Base-by-base conservation (phyloP, 2,888 invertebrate species). In the Cybosia mesomella region DNA sequence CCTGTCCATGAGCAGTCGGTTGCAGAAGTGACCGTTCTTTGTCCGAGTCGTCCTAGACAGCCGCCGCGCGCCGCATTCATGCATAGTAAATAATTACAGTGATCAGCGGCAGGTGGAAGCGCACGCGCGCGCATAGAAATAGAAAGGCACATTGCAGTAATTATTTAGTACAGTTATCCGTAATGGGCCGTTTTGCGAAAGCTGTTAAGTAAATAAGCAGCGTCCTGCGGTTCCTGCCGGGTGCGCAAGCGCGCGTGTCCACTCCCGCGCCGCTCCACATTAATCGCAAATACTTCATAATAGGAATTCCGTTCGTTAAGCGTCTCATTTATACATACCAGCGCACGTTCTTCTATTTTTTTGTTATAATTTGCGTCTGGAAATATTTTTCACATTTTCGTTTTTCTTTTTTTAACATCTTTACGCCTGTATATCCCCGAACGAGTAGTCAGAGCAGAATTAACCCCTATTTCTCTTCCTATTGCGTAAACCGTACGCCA, bases 141-240 rank as follows among this genome's bases (percentile, higher is more conserved):
- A 95, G 95, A 94, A 93, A 94, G 93, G 89, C 95, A 94, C 94
- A 94, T 95, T 94, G 95, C 95, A 93, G 91, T 93, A 94, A 95
- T 95, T 95, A 94, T 95, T 94, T 92, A 91, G 92, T 94, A 95
- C 95, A 93, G 95, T 95, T 95, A 95, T 89, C 92, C 90, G 88
- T 95, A 95, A 95, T 95, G 92, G 94, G 93, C 85, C 92, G 90
- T 93, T 94, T 94, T 91, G 91, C 94, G 89, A 94, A 95, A 93
- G 94, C 94, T 95, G 94, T 93, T 91, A 89, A 92, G 94, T 93
- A 94, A 93, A 94, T 93, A 94, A 91, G 91, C 89, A 87, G 89
- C 90, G 92, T 91, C 92, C 93, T 90, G 92, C 87, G 86, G 89
- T 89, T 88, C 90, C 88, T 82, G 91, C 90, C 90, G 89, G 90